phyloP scores from a whole-genome alignment of 1,140 invertebrate species.

The Pollicipes pollicipes region DNA sequence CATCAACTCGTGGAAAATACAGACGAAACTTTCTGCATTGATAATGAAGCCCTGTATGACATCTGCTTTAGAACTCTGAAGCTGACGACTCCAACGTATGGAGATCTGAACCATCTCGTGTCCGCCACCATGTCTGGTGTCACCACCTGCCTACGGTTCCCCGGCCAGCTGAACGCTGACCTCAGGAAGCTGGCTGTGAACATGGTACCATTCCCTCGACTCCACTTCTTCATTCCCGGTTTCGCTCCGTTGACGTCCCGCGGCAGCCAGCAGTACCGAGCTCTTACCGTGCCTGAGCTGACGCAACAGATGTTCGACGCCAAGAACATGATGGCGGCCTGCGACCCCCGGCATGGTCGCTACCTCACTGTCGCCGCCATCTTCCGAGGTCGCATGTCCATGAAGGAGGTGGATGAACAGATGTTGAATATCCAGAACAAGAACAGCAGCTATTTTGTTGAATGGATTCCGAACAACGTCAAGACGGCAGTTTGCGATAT shows the following conservation, averaged over 20 bases:
- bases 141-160: slow-evolving; percentile 42
- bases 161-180: slow-evolving; percentile 51
- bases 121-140: too few species aligned
- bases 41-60: slow-evolving; percentile 60
- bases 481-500: slow-evolving; percentile 73
- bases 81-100: slow-evolving; percentile 39
- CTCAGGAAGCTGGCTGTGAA: slow-evolving; percentile 40
- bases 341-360: too few species aligned
- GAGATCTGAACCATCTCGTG: slow-evolving; percentile 31
- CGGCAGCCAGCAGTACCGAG: slow-evolving; percentile 55
- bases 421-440: too few species aligned
- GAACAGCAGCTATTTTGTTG: too few species aligned
- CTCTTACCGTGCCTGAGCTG: slow-evolving; percentile 61
- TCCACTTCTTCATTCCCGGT: slow-evolving; percentile 21
- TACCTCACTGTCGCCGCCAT: too few species aligned
- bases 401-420: too few species aligned
- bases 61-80: slow-evolving; percentile 50
- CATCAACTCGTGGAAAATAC: slow-evolving; percentile 78
- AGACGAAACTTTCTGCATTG: slow-evolving; percentile 73
- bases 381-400: too few species aligned
- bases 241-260: slow-evolving; percentile 49
- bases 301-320: slow-evolving; percentile 66
- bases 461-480: slow-evolving; percentile 76
- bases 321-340: slow-evolving; percentile 51
- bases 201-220: slow-evolving; percentile 42